Percentiles rank a stretch among this genome's conserved stretches.
Conservation (phyloP, 1,140 invertebrate species). For the Heliconius hewitsoni region DNA sequence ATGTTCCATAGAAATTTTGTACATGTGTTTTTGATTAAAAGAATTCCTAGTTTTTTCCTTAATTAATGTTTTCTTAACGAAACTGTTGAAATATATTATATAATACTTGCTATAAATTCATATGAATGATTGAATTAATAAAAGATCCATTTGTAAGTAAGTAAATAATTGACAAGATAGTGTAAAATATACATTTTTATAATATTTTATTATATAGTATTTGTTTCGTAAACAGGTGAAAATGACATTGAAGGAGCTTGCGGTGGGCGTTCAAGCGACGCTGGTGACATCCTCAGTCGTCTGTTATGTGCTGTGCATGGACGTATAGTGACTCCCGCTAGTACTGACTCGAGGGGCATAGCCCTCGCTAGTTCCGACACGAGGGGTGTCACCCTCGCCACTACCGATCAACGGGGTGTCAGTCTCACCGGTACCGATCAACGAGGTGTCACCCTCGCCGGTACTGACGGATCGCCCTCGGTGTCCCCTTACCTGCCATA, state of each 20-base stretch:
- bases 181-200: too few relatives aligned
- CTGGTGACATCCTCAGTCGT: conserved; percentile 31
- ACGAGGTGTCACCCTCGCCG: conserved; percentile 46
- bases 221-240: conserved; percentile 53
- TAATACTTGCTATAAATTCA: not conserved
- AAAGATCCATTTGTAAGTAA: not conserved
- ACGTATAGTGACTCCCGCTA: conserved; percentile 47
- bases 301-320: conserved; percentile 38
- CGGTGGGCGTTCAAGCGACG: conserved; percentile 36
- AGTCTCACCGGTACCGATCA: conserved; percentile 27
- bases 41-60: not conserved
- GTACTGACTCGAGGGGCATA: conserved; percentile 44
- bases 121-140: not conserved
- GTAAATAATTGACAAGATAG: not conserved
- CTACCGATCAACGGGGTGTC: conserved; percentile 22
- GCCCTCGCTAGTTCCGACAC: too few relatives aligned
- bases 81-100: not conserved
- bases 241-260: conserved; percentile 65
- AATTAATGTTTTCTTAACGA: not conserved
- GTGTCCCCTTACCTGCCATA: conserved; percentile 15
- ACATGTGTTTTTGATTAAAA: too few relatives aligned
- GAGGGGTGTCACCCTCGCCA: conserved; percentile 24
- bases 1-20: not conserved
- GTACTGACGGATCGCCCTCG: conserved; percentile 45
- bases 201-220: too few relatives aligned